phyloP scores from a whole-genome alignment of 92 coral and sea anemone species.

The Umimayanthus chanpuru region DNA sequence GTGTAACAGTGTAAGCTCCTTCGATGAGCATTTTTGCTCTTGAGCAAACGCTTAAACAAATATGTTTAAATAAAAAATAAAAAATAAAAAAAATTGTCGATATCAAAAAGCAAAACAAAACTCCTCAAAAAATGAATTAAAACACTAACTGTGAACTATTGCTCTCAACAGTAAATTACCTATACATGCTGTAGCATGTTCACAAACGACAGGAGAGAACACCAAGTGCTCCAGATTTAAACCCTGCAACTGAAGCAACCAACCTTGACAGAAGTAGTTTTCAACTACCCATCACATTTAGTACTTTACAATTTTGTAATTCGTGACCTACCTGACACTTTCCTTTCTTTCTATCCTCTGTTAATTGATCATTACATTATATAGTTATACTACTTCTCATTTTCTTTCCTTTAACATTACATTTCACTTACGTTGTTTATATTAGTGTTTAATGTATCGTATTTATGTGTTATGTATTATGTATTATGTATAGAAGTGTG shows the following conservation, averaged over 20 bases:
- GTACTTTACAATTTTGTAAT: constrained; percentile 3
- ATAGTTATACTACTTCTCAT: no score
- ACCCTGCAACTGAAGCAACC: neutral
- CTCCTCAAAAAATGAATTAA: neutral
- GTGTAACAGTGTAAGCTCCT: no score
- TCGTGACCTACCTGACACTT: neutral
- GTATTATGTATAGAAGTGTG: no score
- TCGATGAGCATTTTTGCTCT: no score
- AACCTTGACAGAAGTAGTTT: constrained; percentile 7
- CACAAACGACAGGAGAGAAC: neutral
- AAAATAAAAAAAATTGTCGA: neutral
- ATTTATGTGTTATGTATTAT: no score
- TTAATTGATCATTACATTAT: no score
- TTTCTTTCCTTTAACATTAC: no score
- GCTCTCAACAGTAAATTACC: constrained; percentile 3
- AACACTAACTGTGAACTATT: constrained; percentile 8
- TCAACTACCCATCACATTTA: neutral
- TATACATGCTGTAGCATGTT: constrained; percentile 5
- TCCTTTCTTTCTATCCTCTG: no score
- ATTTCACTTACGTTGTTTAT: no score
- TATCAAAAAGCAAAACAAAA: neutral
- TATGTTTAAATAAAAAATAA: no score
- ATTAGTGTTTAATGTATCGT: no score
- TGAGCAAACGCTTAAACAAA: no score
- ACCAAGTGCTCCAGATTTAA: neutral